These are phyloP conservation scores for Saturnia japonica DNA, from an alignment of 2,888 invertebrate species.

Conservation along the genomic window DNA sequence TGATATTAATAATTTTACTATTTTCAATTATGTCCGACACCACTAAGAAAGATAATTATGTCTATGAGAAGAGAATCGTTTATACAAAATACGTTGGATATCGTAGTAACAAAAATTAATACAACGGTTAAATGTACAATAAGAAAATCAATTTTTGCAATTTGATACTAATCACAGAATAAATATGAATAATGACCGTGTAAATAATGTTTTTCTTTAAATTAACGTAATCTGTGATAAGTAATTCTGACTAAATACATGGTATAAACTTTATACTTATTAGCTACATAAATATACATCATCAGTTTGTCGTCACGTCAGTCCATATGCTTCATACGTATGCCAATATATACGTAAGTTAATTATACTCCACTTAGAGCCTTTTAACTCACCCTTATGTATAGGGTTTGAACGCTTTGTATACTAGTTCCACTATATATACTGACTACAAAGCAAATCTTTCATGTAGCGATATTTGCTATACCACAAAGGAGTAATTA, in stretches of 20 bases:
- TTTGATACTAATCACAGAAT: background rate
- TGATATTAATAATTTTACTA: no score
- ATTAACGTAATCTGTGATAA: no score
- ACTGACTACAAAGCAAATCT: background rate
- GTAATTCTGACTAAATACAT: background rate
- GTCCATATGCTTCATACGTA: background rate
- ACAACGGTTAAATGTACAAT: no score
- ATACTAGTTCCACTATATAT: slow-evolving; percentile 1
- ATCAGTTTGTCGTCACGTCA: background rate
- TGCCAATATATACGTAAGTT: background rate
- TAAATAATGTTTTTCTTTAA: background rate
- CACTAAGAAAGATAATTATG: background rate
- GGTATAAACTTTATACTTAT: background rate
- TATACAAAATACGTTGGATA: background rate
- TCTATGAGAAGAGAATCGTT: background rate
- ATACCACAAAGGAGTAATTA: background rate
- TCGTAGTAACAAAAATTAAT: background rate
- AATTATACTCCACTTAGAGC: slow-evolving; percentile 1
- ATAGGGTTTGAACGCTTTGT: slow-evolving; percentile 3
- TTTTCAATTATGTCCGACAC: no score
- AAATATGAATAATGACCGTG: no score
- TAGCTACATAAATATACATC: background rate
- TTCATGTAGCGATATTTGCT: background rate
- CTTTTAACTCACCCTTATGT: background rate
- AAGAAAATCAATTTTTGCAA: no score